Percentiles rank a stretch among this genome's conserved stretches.
These are phyloP conservation scores for Bimastos eiseni DNA, from an alignment of 2,888 invertebrate genomes.

Conservation along the genomic window DNA sequence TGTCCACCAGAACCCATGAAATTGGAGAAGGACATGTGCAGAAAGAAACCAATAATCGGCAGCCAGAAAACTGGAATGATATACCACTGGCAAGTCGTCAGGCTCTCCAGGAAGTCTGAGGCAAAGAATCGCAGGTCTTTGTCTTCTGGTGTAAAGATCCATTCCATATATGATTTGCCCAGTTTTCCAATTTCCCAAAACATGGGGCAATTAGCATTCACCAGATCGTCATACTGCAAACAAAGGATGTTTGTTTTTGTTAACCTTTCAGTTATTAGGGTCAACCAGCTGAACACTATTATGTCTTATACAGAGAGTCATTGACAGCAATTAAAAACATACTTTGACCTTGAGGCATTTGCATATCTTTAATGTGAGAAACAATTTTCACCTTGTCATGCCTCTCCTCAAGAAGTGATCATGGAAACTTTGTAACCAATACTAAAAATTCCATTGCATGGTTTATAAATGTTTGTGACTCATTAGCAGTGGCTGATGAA, in stretches of 20 bases:
- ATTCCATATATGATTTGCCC: slow-evolving; percentile 61
- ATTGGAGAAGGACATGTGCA: slow-evolving; percentile 44
- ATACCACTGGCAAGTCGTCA: slow-evolving; percentile 55
- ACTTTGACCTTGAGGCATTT: neutral
- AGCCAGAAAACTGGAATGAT: slow-evolving; percentile 55
- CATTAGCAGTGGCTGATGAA: too few species aligned
- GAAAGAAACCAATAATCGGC: slow-evolving; percentile 47
- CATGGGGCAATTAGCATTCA: slow-evolving; percentile 52
- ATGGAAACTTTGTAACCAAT: neutral
- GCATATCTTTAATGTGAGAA: neutral
- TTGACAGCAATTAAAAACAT: neutral
- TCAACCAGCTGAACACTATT: neutral
- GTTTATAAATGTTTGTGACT: neutral
- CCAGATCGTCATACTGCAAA: slow-evolving; percentile 10
- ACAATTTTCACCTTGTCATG: neutral
- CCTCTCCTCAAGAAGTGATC: neutral
- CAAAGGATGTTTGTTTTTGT: neutral
- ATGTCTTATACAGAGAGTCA: neutral
- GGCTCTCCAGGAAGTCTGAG: slow-evolving; percentile 52
- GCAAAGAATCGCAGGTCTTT: slow-evolving; percentile 60
- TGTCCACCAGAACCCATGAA: slow-evolving; percentile 20
- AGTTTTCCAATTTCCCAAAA: slow-evolving; percentile 59
- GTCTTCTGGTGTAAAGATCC: slow-evolving; percentile 64
- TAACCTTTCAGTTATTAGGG: neutral
- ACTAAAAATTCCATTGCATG: neutral